Evolutionary conservation across 1,140 invertebrate genomes (phyloP), one percentile per base, ranked within the genome.

Genomic region (Drosophila melanica): DNA sequence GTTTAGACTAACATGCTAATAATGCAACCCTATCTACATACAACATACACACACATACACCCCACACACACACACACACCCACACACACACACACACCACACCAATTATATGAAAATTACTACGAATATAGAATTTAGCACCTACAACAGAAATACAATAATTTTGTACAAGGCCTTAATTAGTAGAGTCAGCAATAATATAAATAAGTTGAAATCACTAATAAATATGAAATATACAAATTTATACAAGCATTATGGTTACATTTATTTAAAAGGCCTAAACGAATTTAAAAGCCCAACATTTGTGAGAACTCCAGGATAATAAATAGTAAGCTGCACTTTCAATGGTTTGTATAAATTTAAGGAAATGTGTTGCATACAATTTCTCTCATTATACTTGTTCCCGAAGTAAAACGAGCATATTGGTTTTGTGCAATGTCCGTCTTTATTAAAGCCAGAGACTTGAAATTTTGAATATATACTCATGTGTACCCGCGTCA

Each of bases 151-250:
- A 79, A 79, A 87, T 82, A 87, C 82, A 87, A 87, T 87, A 87
- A 82, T 87, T 87, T 87, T 87, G 84, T 87, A 87, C 82, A 87
- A 87, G 84, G 82, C 82, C 82, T 87, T 87, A 87, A 87, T 79
- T 89, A 87, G 82, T 87, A 87, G 85, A 86, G 82, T 87, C 82
- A 87, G 82, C 82, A 87, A 87, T 87, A 87, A 87, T 87, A 87
- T 67, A 48, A 67, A 82, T 87, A 87, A 87, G 82, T 87, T 87
- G 63, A 87, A 77, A 89, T 87, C 85, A 87, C 82, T 89, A 87
- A 87, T 87, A 87, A 84, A 76, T 51, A 62, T 48, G 39, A 44
- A 58, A 69, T 50, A 79, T 75, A 66, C 16, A 65, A 60, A 59
- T 73, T 53, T 68, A 67, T 75, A 77, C 42, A 77, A 77, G 55